Base-by-base conservation (phyloP, 1,140 invertebrate species). In the Dinothrombium tinctorium region DNA sequence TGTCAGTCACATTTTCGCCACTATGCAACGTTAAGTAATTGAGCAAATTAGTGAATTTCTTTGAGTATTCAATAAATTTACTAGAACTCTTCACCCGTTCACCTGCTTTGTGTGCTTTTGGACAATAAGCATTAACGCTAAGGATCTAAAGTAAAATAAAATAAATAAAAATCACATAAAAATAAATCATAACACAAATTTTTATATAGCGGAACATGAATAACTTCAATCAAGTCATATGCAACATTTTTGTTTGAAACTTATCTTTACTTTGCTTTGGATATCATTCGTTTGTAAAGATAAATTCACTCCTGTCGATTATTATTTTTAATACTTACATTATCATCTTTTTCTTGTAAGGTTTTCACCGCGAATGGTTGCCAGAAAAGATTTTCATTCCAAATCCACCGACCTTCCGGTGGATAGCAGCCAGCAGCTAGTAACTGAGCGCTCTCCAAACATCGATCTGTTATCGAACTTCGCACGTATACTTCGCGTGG, bases 301-400 rank as follows among this genome's bases (percentile, higher is more conserved):
- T n/a, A n/a, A n/a, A n/a, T n/a, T n/a, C n/a, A n/a, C n/a, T n/a
- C n/a, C n/a, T n/a, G n/a, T n/a, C n/a, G n/a, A n/a, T n/a, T n/a
- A n/a, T n/a, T n/a, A n/a, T n/a, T n/a, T n/a, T n/a, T n/a, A n/a
- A n/a, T n/a, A n/a, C n/a, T n/a, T 35, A 45, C 39, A 11, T 19
- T 19, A 37, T 47, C 46, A 21, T 14, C 6, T 14, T 41, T 17
- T 24, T 31, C 17, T 32, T 42, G 46, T 8, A 21, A 26, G 17
- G 46, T 46, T 14, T 45, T 37, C 6, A 47, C 37, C 0, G 44
- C 28, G 15, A 47, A 24, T 37, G 46, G 46, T 39, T 46, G 37
- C 42, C 42, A 47, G 20, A 20, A 5, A 5, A 47, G 15, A 21
- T 45, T 22, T 12, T 40, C 21, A 33, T 45, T 32, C 46, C 46